These are phyloP conservation scores for Chelidonichthys spinosus DNA, from an alignment of 2,797 vertebrate genomes.

Conservation along the genomic window DNA sequence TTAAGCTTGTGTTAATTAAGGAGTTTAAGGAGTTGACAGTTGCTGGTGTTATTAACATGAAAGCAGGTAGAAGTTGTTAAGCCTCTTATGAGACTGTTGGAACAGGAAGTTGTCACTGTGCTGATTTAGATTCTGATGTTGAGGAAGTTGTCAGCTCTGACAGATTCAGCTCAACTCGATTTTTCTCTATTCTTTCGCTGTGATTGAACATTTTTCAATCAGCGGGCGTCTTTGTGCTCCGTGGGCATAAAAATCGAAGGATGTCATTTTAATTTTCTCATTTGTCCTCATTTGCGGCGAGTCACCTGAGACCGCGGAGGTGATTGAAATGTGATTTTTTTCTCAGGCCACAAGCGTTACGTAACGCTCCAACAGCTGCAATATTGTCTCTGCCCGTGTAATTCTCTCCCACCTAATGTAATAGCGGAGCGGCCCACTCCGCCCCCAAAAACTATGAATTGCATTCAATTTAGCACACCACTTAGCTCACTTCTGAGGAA, in stretches of 20 bases:
- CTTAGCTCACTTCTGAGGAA: slow-evolving; percentile 78
- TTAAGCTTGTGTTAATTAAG: too few relatives aligned
- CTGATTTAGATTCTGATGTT: slow-evolving; percentile 18
- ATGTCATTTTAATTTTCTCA: slow-evolving; percentile 69
- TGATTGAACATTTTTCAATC: slow-evolving; percentile 72
- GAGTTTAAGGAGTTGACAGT: too few relatives aligned
- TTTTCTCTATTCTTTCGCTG: slow-evolving; percentile 37
- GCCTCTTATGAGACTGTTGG: neutral
- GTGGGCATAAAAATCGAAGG: slow-evolving; percentile 54
- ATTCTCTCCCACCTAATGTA: slow-evolving; percentile 72
- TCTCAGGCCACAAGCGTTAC: slow-evolving; percentile 39
- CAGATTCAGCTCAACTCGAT: slow-evolving; percentile 38
- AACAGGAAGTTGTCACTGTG: slow-evolving; percentile 1
- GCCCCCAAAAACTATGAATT: slow-evolving; percentile 72
- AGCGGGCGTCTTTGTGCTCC: slow-evolving; percentile 32
- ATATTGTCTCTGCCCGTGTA: slow-evolving; percentile 76
- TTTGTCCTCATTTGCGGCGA: slow-evolving; percentile 73
- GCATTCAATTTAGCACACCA: slow-evolving; percentile 81
- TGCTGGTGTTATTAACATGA: too few relatives aligned
- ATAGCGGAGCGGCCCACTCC: slow-evolving; percentile 53
- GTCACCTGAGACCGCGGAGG: slow-evolving; percentile 63
- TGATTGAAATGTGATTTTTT: slow-evolving; percentile 74
- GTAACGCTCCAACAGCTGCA: slow-evolving; percentile 63
- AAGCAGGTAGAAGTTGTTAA: neutral
- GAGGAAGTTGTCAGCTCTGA: slow-evolving; percentile 45